These are phyloP conservation scores for Zygogramma bicolorata DNA, from an alignment of 2,888 invertebrate genomes.

Conservation along the genomic window DNA sequence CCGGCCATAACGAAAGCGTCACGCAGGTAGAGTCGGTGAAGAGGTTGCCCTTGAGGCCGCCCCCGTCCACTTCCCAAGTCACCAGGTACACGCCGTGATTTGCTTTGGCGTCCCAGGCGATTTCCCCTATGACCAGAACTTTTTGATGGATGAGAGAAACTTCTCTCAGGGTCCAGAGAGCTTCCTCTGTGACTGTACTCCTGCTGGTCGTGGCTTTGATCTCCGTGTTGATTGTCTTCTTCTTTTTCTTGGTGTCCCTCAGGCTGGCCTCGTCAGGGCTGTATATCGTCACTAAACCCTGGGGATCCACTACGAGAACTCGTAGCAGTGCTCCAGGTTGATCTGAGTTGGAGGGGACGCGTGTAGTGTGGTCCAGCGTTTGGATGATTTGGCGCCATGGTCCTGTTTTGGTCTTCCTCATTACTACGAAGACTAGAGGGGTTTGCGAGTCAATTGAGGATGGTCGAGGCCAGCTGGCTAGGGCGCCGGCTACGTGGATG, in stretches of 20 bases:
- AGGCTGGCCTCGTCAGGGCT: constrained; percentile 75
- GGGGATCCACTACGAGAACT: constrained; percentile 78
- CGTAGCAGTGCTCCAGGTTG: constrained; percentile 72
- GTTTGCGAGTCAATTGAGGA: constrained; percentile 70
- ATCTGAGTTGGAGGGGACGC: constrained; percentile 75
- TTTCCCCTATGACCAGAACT: constrained; percentile 78
- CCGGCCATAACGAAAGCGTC: constrained; percentile 84
- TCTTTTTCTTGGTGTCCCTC: constrained; percentile 62
- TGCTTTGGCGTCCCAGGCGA: constrained; percentile 79
- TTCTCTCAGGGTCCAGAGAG: constrained; percentile 75
- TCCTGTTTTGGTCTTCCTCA: constrained; percentile 74
- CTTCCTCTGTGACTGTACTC: constrained; percentile 67
- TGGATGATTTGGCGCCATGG: constrained; percentile 78
- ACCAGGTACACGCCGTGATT: constrained; percentile 80
- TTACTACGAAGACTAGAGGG: constrained; percentile 78
- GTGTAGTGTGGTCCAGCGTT: constrained; percentile 74
- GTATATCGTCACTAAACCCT: constrained; percentile 78
- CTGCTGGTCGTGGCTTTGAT: constrained; percentile 69
- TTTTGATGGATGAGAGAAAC: constrained; percentile 80
- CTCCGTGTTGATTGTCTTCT: constrained; percentile 68
- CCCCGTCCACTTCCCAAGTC: constrained; percentile 87
- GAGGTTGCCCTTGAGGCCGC: constrained; percentile 83
- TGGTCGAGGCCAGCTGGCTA: constrained; percentile 76
- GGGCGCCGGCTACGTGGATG: constrained; percentile 73
- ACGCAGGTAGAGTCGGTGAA: constrained; percentile 85